Evolutionary conservation across 2,888 invertebrate genomes (phyloP).

Genomic region (Bruchidius siliquastri): DNA sequence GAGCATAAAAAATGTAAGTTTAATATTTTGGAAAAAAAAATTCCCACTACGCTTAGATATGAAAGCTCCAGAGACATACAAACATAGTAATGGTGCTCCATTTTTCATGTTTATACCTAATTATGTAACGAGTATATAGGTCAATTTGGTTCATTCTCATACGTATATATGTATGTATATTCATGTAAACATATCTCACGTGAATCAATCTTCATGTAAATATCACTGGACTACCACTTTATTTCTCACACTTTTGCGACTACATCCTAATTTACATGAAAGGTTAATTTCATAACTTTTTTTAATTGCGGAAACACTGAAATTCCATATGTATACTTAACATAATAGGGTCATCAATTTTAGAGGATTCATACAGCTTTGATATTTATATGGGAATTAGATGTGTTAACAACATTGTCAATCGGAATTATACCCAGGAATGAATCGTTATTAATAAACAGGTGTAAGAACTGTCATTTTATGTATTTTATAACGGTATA

Average conservation of each 20-base stretch:
- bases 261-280: background rate
- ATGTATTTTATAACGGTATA: too few relatives aligned
- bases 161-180: too few relatives aligned
- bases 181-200: too few relatives aligned
- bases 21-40: too few relatives aligned
- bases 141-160: too few relatives aligned
- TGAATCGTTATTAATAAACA: background rate
- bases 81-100: too few relatives aligned
- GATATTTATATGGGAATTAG: background rate
- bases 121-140: too few relatives aligned
- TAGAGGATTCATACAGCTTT: background rate
- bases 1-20: too few relatives aligned
- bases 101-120: too few relatives aligned
- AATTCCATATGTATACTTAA: background rate
- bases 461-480: background rate
- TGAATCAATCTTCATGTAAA: too few relatives aligned
- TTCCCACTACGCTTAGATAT: too few relatives aligned
- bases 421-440: background rate
- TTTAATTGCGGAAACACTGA: background rate
- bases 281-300: background rate
- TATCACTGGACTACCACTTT: background rate
- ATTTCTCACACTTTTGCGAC: background rate
- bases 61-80: too few relatives aligned
- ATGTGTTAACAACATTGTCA: background rate
- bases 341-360: background rate